These are phyloP conservation scores for Ibidorhyncha struthersii DNA, from an alignment of 2,113 vertebrate genomes.

Conservation along the genomic window DNA sequence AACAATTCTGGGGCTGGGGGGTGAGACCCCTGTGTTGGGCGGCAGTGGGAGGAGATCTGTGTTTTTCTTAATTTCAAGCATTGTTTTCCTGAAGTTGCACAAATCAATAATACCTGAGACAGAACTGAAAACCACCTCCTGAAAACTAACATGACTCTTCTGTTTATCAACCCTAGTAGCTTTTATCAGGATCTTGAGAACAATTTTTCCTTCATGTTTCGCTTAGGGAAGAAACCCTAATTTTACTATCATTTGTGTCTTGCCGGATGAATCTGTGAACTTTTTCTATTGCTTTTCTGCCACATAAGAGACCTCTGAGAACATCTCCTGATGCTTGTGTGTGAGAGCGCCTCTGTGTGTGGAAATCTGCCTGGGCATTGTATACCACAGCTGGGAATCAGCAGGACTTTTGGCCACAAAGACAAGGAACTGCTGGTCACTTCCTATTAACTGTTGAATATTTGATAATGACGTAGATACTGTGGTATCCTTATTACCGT, in stretches of 20 bases:
- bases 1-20: neutral
- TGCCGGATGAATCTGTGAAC: neutral
- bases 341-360: neutral
- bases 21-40: neutral
- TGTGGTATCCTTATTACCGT: neutral
- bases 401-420: neutral
- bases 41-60: neutral
- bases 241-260: neutral
- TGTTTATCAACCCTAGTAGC: neutral
- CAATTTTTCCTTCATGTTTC: neutral
- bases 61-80: neutral
- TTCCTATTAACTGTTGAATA: neutral
- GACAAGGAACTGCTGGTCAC: neutral
- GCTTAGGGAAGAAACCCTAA: neutral
- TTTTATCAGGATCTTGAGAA: neutral
- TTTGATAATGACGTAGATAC: neutral
- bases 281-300: conserved; percentile 1
- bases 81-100: neutral
- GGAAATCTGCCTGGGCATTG: neutral
- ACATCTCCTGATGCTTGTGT: neutral
- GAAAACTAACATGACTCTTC: neutral
- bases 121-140: neutral
- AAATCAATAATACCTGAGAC: neutral
- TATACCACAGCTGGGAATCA: neutral
- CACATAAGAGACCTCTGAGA: neutral